Conservation (phyloP, 2,797 vertebrate genomes). For the Orientallactaga sibirica region DNA sequence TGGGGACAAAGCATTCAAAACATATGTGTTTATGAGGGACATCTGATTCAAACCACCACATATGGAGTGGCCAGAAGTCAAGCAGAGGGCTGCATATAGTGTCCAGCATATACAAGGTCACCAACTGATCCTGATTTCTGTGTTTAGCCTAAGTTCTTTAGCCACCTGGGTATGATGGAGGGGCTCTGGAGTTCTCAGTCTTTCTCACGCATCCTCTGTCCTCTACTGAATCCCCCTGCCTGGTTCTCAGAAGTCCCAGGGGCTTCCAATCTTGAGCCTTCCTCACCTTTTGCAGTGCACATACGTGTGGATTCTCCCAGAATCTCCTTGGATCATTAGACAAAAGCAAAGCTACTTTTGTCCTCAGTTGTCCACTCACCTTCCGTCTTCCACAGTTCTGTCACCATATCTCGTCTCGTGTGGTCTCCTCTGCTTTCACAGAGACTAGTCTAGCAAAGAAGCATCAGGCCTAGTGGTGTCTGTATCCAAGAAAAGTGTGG, state of each 20-base stretch:
- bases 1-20: too few species aligned
- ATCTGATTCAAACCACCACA: too few species aligned
- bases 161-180: rapidly evolving
- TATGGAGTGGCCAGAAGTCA: too few species aligned
- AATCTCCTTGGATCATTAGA: neutral
- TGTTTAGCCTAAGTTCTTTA: rapidly evolving
- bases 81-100: neutral
- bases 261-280: too few species aligned
- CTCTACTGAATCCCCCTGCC: neutral
- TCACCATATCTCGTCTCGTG: rapidly evolving
- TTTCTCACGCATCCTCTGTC: too few species aligned
- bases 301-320: neutral
- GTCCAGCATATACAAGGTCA: neutral
- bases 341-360: neutral
- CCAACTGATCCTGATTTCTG: too few species aligned
- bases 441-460: neutral
- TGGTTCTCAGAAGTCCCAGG: neutral
- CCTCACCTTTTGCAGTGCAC: too few species aligned
- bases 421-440: neutral
- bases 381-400: neutral
- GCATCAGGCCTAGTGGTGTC: neutral
- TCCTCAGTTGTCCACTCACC: neutral
- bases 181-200: neutral
- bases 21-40: too few species aligned
- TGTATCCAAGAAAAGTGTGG: neutral